phyloP scores from a whole-genome alignment of 2,888 invertebrate genomes.

The Ormyrus thymus region DNA sequence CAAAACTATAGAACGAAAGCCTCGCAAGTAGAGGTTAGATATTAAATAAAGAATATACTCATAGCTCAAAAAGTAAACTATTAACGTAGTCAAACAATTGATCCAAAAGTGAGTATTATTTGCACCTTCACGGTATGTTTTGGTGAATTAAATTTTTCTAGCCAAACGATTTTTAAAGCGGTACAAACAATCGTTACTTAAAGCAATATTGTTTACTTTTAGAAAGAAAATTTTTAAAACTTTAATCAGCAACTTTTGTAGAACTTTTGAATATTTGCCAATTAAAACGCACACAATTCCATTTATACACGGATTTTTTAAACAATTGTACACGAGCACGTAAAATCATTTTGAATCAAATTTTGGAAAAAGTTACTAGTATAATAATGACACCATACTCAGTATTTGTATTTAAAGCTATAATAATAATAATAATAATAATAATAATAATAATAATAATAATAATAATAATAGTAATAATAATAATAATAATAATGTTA shows the following conservation, averaged over 20 bases:
- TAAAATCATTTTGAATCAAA: not conserved
- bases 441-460: slow-evolving; percentile 26
- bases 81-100: slow-evolving; percentile 32
- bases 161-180: slow-evolving; percentile 13
- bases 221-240: slow-evolving; percentile 12
- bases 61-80: slow-evolving; percentile 23
- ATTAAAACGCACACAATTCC: slow-evolving; percentile 37
- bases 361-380: slow-evolving; percentile 18
- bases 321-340: slow-evolving; percentile 3
- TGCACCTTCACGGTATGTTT: slow-evolving; percentile 21
- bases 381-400: slow-evolving; percentile 38
- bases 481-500: slow-evolving; percentile 36
- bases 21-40: slow-evolving; percentile 48
- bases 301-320: slow-evolving; percentile 1
- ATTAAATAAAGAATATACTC: slow-evolving; percentile 38
- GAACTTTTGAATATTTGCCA: not conserved
- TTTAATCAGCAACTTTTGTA: slow-evolving; percentile 1
- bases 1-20: slow-evolving; percentile 30
- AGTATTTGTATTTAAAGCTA: slow-evolving; percentile 45
- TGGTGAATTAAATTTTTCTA: slow-evolving; percentile 22
- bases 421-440: not conserved
- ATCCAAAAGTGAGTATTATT: slow-evolving; percentile 42
- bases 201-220: slow-evolving; percentile 37
- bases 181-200: slow-evolving; percentile 49
- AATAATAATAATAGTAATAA: slow-evolving; percentile 37